Evolutionary conservation across 2,888 invertebrate species (phyloP), one percentile per base, ranked within the genome.

Genomic region (Caenorhabditis virilis): DNA sequence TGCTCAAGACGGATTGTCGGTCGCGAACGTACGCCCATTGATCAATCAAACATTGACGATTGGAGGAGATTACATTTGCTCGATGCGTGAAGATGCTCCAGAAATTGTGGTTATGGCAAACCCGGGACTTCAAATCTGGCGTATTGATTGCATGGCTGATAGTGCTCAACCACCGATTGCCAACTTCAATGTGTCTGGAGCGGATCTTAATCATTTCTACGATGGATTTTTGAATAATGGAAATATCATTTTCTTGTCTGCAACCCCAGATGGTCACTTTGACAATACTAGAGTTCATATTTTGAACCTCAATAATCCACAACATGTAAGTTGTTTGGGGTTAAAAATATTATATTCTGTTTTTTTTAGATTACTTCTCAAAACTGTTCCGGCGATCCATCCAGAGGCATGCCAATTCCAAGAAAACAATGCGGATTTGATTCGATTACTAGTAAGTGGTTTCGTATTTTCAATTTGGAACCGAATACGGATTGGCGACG

Each of bases 361-460:
- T n/a, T n/a, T n/a, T 60, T 55, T 25, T 45, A 63, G 64, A 66
- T 82, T 39, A 71, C 68, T 38, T 78, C 80, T 6, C 80, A 82
- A 58, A 76, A 70, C 33, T 69, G 75, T 45, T 65, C 68, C n/a
- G 66, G 73, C 11, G 71, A 71, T 30, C 67, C 67, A 39, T 45
- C 63, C 5, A 69, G 82, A n/a, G 82, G 82, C 41, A 72, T 77
- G 68, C 82, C 82, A 7, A 69, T 74, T 18, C 70, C 78, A 15
- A 61, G 82, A 39, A 78, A 76, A 54, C 77, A 82, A 46, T 78
- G 79, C n/a, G 82, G 74, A 16, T 69, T 82, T 39, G 82, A 80
- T 51, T 71, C 76, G 6, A 67, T 73, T 18, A 62, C 77, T 0
- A 76, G 78, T 77, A 23, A 52, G 60, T 48, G 38, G 23, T 27